Evolutionary conservation across 1,140 invertebrate species (phyloP).

Genomic region (Drosophila nigromelanica): DNA sequence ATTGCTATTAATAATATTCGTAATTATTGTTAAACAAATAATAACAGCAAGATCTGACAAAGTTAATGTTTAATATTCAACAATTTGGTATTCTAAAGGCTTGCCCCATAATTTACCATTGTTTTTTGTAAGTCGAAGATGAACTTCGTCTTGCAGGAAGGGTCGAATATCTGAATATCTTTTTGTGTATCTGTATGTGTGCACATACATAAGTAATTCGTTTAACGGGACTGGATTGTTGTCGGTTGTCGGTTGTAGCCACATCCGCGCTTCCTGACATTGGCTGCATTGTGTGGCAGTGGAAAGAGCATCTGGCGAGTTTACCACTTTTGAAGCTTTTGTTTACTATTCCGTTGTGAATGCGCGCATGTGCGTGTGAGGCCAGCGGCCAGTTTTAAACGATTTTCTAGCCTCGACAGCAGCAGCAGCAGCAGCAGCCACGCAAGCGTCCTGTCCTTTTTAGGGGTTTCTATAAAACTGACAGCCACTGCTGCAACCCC

Average conservation of each 20-base stretch:
- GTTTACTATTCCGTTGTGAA: background rate
- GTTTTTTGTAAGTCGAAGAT: too few relatives aligned
- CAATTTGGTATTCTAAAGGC: too few relatives aligned
- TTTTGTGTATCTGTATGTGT: background rate
- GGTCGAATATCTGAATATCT: too few relatives aligned
- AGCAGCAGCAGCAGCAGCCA: too few relatives aligned
- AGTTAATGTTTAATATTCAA: too few relatives aligned
- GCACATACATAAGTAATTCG: background rate
- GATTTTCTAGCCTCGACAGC: background rate
- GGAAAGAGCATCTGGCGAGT: conserved; percentile 1
- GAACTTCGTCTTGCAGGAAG: too few relatives aligned
- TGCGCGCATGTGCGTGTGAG: background rate
- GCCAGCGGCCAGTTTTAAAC: background rate
- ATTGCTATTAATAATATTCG: too few relatives aligned
- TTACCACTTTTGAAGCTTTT: background rate
- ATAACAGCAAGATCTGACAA: too few relatives aligned
- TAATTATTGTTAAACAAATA: too few relatives aligned
- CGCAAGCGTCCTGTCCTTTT: background rate
- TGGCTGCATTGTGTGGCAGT: too few relatives aligned
- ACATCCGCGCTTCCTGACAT: background rate
- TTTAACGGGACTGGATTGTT: background rate
- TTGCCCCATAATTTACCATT: too few relatives aligned
- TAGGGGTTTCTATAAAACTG: conserved; percentile 9
- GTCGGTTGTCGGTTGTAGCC: background rate
- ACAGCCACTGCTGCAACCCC: conserved; percentile 18